Conservation (phyloP, 1,140 invertebrate genomes). For the Zelostemma sp. region DNA sequence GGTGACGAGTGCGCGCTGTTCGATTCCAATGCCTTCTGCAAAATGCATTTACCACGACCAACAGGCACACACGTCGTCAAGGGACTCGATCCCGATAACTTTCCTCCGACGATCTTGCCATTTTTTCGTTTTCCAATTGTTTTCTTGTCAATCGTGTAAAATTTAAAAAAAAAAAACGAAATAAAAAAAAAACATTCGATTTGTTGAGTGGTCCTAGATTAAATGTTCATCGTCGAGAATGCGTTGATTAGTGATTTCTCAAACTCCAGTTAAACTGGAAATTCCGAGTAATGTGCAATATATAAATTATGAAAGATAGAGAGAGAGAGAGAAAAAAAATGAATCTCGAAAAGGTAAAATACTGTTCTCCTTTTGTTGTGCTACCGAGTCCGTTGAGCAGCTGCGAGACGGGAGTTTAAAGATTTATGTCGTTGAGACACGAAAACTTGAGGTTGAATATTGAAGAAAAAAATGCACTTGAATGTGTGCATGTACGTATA, state of each 20-base stretch:
- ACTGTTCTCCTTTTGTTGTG: conserved; percentile 42
- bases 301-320: conserved; percentile 39
- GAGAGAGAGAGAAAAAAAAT: not conserved
- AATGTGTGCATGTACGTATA: conserved; percentile 38
- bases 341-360: conserved; percentile 5
- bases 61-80: conserved; percentile 27
- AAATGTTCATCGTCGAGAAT: not conserved
- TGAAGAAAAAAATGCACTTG: conserved; percentile 42
- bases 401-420: conserved; percentile 39
- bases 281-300: conserved; percentile 31
- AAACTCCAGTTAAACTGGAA: not conserved
- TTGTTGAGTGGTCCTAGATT: not conserved
- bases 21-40: conserved; percentile 46
- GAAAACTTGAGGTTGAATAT: conserved; percentile 40
- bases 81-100: conserved; percentile 38
- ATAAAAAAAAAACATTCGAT: not conserved
- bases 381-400: conserved; percentile 49
- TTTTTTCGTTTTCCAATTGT: not conserved
- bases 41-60: conserved; percentile 32
- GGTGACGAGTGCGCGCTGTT: conserved; percentile 50
- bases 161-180: too few relatives aligned
- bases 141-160: not conserved
- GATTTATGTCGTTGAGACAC: conserved; percentile 46
- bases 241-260: conserved; percentile 3
- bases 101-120: conserved; percentile 12